Percentiles rank a stretch among this genome's conserved stretches.
Evolutionary conservation across 2,888 invertebrate species (phyloP).

Genomic region (Rambutsinella grinnellia): DNA sequence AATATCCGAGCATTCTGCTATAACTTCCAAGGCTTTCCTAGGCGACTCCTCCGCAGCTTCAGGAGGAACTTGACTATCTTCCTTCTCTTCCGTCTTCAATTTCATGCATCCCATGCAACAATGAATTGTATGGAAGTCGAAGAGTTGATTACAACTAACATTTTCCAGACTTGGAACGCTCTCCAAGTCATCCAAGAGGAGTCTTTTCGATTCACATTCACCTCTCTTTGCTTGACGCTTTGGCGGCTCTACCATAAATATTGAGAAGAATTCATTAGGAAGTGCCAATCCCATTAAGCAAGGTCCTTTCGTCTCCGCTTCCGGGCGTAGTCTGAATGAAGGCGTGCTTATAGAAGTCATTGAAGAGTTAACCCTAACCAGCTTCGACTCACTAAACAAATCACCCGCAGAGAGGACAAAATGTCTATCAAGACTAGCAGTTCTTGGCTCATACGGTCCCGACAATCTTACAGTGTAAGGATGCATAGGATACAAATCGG

Average conservation of each 20-base stretch:
- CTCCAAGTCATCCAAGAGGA: conserved; percentile 30
- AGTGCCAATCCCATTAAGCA: conserved; percentile 82
- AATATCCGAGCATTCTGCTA: conserved; percentile 25
- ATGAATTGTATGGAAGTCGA: conserved; percentile 56
- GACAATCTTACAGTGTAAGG: conserved; percentile 27
- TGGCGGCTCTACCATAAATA: conserved; percentile 77
- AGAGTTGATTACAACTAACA: conserved; percentile 22
- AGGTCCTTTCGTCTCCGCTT: conserved; percentile 70
- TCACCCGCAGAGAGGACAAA: conserved; percentile 60
- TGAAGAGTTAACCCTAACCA: conserved; percentile 66
- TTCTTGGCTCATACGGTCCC: conserved; percentile 46
- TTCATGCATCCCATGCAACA: conserved; percentile 65
- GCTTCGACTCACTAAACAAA: conserved; percentile 60
- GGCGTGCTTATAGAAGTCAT: conserved; percentile 66
- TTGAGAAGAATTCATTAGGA: conserved; percentile 77
- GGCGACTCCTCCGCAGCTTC: conserved; percentile 6
- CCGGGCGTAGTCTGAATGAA: conserved; percentile 62
- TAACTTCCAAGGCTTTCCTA: conserved; percentile 12
- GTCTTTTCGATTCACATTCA: conserved; percentile 1
- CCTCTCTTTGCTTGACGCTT: no score
- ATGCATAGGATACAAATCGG: conserved; percentile 57
- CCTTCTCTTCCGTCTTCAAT: conserved; percentile 53
- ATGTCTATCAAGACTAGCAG: conserved; percentile 63
- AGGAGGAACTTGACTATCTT: neutral
- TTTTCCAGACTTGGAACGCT: conserved; percentile 41